Evolutionary conservation across 2,113 vertebrate species (phyloP).

Genomic region (Paralichthys olivaceus): DNA sequence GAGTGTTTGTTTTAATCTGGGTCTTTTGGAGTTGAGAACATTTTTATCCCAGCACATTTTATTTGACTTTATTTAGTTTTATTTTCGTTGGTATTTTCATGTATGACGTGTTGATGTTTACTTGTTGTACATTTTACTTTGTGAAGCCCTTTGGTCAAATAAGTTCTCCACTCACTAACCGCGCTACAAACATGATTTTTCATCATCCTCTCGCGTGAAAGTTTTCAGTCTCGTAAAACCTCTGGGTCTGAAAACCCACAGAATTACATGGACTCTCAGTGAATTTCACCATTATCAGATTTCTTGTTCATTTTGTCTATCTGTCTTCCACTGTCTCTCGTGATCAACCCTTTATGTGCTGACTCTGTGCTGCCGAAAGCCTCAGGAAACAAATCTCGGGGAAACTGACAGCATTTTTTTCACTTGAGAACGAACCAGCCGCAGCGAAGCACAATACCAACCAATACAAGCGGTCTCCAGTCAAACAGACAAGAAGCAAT

Average conservation of each 20-base stretch:
- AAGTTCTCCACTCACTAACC: too few relatives aligned
- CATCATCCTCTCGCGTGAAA: background rate
- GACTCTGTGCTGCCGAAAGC: background rate
- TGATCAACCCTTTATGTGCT: slow-evolving; percentile 1
- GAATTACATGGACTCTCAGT: background rate
- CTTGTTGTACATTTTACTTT: too few relatives aligned
- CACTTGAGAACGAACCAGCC: background rate
- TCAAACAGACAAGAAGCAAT: slow-evolving; percentile 45
- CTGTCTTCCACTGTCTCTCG: slow-evolving; percentile 9
- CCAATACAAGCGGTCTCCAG: slow-evolving; percentile 1
- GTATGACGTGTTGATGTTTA: too few relatives aligned
- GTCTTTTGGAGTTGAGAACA: background rate
- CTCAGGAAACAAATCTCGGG: slow-evolving; percentile 28
- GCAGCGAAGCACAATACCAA: slow-evolving; percentile 2
- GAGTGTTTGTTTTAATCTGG: background rate
- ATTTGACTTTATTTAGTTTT: background rate
- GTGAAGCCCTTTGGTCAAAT: too few relatives aligned
- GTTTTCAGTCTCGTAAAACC: background rate
- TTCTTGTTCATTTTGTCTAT: background rate
- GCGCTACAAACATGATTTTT: background rate
- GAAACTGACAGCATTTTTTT: slow-evolving; percentile 22
- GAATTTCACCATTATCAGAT: background rate
- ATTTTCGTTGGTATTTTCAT: too few relatives aligned
- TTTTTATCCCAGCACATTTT: background rate
- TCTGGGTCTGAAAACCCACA: background rate